A percentile compares a stretch with the other conserved stretches of the same genome.
Conservation (phyloP, 2,888 invertebrate species). For the Bombylius discolor region DNA sequence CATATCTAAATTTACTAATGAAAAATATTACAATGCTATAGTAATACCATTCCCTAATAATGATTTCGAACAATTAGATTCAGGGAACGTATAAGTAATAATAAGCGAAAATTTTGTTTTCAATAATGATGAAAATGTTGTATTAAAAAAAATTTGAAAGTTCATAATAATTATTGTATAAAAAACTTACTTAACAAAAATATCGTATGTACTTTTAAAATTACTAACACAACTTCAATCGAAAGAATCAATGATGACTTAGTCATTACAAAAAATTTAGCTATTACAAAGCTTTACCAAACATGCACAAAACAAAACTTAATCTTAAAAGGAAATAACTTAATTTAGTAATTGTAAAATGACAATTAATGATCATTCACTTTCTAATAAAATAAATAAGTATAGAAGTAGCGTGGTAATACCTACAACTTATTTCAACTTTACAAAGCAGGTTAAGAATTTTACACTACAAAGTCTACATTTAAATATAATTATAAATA, state of each 20-base stretch:
- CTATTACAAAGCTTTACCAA: not conserved
- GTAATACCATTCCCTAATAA: slow-evolving; percentile 3
- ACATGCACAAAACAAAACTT: not conserved
- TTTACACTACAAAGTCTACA: not conserved
- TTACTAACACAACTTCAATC: not conserved
- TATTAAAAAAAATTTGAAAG: not conserved
- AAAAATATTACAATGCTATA: not conserved
- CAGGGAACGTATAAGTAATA: not conserved
- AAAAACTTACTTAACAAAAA: not conserved
- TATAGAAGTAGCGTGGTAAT: not conserved
- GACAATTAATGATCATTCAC: not conserved
- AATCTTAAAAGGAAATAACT: not conserved
- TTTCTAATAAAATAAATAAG: not conserved
- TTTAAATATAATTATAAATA: not conserved
- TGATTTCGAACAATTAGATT: not conserved
- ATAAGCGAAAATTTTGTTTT: not conserved
- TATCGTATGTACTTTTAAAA: not conserved
- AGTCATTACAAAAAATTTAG: not conserved
- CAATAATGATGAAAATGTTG: not conserved
- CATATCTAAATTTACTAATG: not conserved
- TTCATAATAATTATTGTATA: not conserved
- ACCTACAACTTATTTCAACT: not conserved
- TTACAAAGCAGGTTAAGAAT: not conserved
- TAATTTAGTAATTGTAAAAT: not conserved
- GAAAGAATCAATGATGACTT: not conserved